Evolutionary conservation across 2,888 invertebrate genomes (phyloP).

Genomic region (Drosophila cracens): DNA sequence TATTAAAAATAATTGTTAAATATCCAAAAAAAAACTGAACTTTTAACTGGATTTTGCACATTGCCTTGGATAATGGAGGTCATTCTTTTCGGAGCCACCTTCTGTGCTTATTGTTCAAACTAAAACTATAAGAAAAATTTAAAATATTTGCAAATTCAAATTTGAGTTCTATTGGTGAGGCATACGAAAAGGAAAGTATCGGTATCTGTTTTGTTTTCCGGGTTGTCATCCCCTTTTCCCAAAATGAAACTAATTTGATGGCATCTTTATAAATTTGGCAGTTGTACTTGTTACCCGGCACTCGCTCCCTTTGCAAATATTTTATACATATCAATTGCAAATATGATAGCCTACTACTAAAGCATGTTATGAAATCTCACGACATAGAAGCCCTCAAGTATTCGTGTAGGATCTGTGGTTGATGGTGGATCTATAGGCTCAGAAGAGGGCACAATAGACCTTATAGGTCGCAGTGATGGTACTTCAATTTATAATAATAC

Average conservation of each 20-base stretch:
- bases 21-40: not conserved
- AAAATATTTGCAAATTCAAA: not conserved
- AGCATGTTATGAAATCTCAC: no score
- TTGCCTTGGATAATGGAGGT: not conserved
- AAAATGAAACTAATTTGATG: not conserved
- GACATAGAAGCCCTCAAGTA: no score
- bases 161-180: no score
- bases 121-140: fast-evolving
- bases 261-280: constrained; percentile 24
- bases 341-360: constrained; percentile 50
- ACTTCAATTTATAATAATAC: no score
- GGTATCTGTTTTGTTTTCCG: not conserved
- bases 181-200: not conserved
- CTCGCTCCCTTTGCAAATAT: constrained; percentile 38
- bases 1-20: not conserved
- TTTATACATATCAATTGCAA: constrained; percentile 72
- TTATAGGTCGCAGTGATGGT: no score
- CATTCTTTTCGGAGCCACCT: not conserved
- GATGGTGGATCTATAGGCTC: no score
- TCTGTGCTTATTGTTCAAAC: not conserved
- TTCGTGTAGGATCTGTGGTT: no score
- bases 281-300: constrained; percentile 30
- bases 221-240: no score
- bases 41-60: not conserved
- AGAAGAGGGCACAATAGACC: no score